phyloP scores from a whole-genome alignment of 2,888 invertebrate species.

The Rutpela maculata region DNA sequence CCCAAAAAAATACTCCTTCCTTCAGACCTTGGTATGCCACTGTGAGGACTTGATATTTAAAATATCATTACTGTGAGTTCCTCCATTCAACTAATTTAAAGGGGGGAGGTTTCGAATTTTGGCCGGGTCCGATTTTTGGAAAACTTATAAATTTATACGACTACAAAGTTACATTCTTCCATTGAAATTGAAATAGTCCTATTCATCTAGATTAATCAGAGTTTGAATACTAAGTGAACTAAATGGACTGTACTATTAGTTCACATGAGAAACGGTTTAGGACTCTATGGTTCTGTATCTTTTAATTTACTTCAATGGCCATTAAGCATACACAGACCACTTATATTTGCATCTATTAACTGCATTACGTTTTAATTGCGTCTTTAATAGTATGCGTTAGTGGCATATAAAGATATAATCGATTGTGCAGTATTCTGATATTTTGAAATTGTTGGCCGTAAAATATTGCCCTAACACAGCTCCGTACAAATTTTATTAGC shows the following conservation, averaged over 20 bases:
- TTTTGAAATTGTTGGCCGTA: conserved; percentile 4
- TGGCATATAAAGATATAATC: neutral
- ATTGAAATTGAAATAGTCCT: no score
- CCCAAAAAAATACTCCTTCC: no score
- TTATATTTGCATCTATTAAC: neutral
- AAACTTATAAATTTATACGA: no score
- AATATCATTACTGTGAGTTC: no score
- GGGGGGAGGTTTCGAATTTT: no score
- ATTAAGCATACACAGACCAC: neutral
- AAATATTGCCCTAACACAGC: conserved; percentile 33
- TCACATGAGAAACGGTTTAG: neutral
- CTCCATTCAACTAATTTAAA: no score
- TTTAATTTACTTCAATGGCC: neutral
- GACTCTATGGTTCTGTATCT: neutral
- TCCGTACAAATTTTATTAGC: conserved; percentile 7
- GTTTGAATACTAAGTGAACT: neutral
- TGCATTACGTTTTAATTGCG: neutral
- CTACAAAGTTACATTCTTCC: no score
- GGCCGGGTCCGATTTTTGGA: no score
- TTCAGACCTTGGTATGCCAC: no score
- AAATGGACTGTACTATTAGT: neutral
- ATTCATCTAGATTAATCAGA: no score
- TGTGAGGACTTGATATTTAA: no score
- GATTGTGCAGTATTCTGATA: neutral
- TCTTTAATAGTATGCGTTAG: neutral